Conservation (phyloP, 2,113 vertebrate genomes). For the Oreochromis niloticus region DNA sequence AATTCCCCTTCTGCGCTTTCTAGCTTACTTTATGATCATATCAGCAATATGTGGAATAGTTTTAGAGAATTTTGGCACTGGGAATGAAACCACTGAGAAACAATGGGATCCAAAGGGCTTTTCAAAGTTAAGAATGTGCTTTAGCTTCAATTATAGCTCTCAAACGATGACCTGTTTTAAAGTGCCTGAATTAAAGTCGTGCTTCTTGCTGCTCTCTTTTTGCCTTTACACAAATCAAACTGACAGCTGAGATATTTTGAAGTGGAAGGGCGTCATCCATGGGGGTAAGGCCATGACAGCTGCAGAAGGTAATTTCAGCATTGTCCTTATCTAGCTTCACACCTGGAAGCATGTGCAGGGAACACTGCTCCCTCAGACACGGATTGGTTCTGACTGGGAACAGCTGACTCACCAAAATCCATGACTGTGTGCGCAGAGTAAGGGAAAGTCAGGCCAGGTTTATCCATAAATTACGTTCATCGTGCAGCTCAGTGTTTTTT, state of each 20-base stretch:
- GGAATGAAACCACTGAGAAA: neutral
- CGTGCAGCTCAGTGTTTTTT: neutral
- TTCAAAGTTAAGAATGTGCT: neutral
- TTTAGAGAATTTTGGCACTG: neutral
- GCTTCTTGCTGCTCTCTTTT: neutral
- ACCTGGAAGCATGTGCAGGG: constrained; percentile 32
- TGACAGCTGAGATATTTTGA: neutral
- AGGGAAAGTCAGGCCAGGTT: neutral
- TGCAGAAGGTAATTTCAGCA: constrained; percentile 25
- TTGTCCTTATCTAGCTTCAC: constrained; percentile 48
- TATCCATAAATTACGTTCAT: neutral
- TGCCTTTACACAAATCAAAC: neutral
- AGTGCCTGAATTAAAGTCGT: neutral
- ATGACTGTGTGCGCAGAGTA: neutral
- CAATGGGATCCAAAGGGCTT: neutral
- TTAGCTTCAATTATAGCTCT: neutral
- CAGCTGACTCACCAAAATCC: constrained; percentile 19
- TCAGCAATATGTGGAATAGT: neutral
- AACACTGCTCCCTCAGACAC: neutral
- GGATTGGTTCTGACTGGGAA: constrained; percentile 20
- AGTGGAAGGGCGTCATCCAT: neutral
- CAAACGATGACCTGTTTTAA: neutral
- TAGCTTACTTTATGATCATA: constrained; percentile 9
- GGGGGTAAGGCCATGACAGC: neutral
- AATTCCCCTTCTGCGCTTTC: neutral